phyloP scores from a whole-genome alignment of 2,797 vertebrate genomes.

The Enteromius mattozi region DNA sequence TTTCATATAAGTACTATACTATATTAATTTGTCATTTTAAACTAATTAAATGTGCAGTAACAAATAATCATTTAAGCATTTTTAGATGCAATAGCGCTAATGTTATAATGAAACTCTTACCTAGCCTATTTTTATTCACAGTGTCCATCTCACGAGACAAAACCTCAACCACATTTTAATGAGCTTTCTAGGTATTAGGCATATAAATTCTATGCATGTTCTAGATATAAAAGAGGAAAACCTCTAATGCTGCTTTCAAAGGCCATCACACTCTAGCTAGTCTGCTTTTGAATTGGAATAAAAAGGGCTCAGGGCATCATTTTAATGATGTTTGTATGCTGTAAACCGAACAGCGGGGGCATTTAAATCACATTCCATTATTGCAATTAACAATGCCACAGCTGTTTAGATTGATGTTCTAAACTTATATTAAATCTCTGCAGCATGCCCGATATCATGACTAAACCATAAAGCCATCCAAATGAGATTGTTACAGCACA shows the following conservation, averaged over 20 bases:
- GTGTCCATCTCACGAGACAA: neutral
- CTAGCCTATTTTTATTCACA: neutral
- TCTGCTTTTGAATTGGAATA: constrained; percentile 33
- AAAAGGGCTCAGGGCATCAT: constrained; percentile 39
- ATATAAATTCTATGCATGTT: neutral
- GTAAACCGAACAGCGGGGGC: constrained; percentile 36
- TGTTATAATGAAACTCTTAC: neutral
- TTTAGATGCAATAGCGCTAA: neutral
- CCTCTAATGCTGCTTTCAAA: constrained; percentile 3
- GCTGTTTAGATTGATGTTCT: constrained; percentile 34
- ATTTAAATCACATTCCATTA: constrained; percentile 35
- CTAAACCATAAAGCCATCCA: constrained; percentile 19
- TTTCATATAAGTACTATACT: neutral
- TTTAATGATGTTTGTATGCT: constrained; percentile 55
- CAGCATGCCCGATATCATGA: constrained; percentile 6
- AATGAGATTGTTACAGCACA: constrained; percentile 4
- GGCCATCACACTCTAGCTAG: constrained; percentile 23
- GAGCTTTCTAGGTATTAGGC: neutral
- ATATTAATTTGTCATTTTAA: neutral
- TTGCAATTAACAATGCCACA: constrained; percentile 45
- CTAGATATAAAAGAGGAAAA: constrained; percentile 8
- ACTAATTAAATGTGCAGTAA: neutral
- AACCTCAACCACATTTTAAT: neutral
- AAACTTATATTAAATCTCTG: neutral
- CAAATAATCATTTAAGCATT: neutral